phyloP scores from a whole-genome alignment of 2,113 vertebrate species.

The Gobio gobio region DNA sequence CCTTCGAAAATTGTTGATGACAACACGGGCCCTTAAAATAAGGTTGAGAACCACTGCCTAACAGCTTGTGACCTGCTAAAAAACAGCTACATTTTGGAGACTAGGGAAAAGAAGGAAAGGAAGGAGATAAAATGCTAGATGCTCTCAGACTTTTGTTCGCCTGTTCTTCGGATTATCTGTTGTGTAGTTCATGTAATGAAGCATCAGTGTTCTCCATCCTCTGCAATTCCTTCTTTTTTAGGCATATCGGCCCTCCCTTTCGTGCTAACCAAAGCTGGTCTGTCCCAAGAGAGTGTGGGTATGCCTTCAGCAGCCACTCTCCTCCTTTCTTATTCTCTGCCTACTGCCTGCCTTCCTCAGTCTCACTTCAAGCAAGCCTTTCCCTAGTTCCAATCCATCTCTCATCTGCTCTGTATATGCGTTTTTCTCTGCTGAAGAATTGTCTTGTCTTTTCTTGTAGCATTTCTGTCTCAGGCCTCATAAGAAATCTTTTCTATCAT shows the following conservation, averaged over 20 bases:
- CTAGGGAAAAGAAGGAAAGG: background rate
- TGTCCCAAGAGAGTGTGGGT: conserved; percentile 2
- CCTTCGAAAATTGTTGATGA: too few relatives aligned
- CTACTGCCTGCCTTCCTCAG: background rate
- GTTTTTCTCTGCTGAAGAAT: background rate
- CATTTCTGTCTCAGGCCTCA: conserved; percentile 33
- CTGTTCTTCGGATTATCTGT: background rate
- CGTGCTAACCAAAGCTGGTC: conserved; percentile 17
- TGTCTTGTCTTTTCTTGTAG: background rate
- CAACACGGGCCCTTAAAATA: background rate
- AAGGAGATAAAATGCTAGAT: background rate
- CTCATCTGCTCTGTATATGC: conserved; percentile 11
- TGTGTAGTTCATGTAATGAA: background rate
- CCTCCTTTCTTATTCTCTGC: conserved; percentile 17
- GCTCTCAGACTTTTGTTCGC: background rate
- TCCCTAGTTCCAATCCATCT: background rate
- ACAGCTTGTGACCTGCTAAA: background rate
- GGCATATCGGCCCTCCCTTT: background rate
- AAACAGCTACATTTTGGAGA: background rate
- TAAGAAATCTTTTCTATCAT: conserved; percentile 5
- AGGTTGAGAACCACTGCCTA: background rate
- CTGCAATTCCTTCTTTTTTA: background rate
- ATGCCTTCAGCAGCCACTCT: conserved; percentile 11
- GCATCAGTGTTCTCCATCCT: background rate
- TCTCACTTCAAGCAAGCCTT: conserved; percentile 4